Conservation (phyloP, 2,888 invertebrate species). For the Scaptomyza caliginosa region DNA sequence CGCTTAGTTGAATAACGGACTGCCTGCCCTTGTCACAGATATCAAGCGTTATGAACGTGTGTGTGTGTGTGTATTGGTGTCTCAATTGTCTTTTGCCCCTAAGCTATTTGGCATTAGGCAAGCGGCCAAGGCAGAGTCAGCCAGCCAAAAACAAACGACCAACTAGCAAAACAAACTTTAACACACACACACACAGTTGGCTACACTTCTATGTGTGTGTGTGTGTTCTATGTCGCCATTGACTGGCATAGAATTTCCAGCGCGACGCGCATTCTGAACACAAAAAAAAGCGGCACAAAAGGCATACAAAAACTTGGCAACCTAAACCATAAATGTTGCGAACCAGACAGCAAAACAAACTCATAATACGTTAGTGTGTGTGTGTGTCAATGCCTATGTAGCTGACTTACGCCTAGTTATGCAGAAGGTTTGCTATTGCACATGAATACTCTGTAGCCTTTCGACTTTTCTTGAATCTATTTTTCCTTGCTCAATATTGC, state of each 20-base stretch:
- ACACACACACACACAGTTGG: slow-evolving; percentile 32
- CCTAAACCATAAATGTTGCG: slow-evolving; percentile 63
- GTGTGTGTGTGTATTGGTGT: slow-evolving; percentile 29
- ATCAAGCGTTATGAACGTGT: slow-evolving; percentile 15
- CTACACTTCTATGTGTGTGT: background rate
- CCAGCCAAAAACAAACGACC: slow-evolving; percentile 52
- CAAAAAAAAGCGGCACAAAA: slow-evolving; percentile 37
- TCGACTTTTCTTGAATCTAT: background rate
- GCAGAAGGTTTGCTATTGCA: background rate
- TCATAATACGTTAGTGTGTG: slow-evolving; percentile 2
- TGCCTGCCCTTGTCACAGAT: slow-evolving; percentile 52
- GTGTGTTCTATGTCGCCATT: slow-evolving; percentile 55
- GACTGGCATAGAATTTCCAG: slow-evolving; percentile 67
- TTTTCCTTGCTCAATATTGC: background rate
- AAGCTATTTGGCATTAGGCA: slow-evolving; percentile 63
- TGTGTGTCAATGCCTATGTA: background rate
- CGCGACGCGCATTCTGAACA: slow-evolving; percentile 26
- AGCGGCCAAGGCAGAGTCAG: slow-evolving; percentile 51
- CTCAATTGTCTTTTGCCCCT: slow-evolving; percentile 67
- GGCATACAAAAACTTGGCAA: slow-evolving; percentile 59
- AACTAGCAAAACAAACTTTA: slow-evolving; percentile 50
- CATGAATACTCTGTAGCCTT: background rate
- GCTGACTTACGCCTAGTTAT: slow-evolving; percentile 30
- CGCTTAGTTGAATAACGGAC: slow-evolving; percentile 45
- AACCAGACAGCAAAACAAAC: slow-evolving; percentile 45